Evolutionary conservation across 2,797 vertebrate genomes (phyloP), one percentile per base, ranked within the genome.

Genomic region (Syngnathus rostellatus): DNA sequence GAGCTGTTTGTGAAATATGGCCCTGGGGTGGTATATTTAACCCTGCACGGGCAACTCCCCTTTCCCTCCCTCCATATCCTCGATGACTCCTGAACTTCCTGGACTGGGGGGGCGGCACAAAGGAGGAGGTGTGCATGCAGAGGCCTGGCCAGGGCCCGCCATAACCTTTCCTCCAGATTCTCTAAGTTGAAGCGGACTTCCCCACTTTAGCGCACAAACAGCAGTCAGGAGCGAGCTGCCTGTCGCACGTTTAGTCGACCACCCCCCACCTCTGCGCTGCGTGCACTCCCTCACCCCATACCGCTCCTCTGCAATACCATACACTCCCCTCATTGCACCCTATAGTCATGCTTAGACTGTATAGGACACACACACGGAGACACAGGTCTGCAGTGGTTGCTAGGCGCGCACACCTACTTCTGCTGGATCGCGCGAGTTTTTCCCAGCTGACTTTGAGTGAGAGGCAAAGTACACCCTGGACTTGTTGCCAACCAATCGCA

Each of bases 141-240:
- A 82, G 82, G 84, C 85, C 85, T 72, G 82, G 73, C 82, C 82
- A 80, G 78, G 86, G 79, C 78, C 69, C 75, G 77, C 23, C 2
- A 51, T 89, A 89, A 92, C 91, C 92, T 93, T 91, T 92, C 86
- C 89, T 87, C 91, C 74, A 92, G 79, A 91, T 92, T 87, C 84
- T 71, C 77, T 75, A 75, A 81, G 75, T 86, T 83, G 77, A 86
- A 78, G 76, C 69, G 61, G 68, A 77, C 80, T 85, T 85, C 70
- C 86, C 83, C 75, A 83, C 80, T 89, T 89, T 80, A 80, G 84
- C 45, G 85, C 77, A 86, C 82, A 81, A 89, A 80, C 85, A 85
- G 75, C 80, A 82, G 75, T 72, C 37, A 66, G 69, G 43, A 46
- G 68, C 74, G 39, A 60, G 69, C 81, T 82, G 84, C 79, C 69